Evolutionary conservation across 2,797 vertebrate genomes (phyloP), one percentile per base, ranked within the genome.

Genomic region (Decapterus maruadsi): DNA sequence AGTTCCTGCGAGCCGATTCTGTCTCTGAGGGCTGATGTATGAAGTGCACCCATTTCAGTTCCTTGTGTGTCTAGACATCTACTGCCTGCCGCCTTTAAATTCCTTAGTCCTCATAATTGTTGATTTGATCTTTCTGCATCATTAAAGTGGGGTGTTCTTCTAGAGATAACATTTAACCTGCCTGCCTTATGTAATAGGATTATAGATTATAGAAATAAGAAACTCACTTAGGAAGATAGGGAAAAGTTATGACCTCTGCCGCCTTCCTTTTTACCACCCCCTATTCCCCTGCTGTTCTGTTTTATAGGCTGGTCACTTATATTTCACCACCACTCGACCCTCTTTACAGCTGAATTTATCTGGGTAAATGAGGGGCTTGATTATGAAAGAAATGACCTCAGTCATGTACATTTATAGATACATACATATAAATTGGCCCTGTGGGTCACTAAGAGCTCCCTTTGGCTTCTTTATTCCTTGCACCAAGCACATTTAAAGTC

Each of bases 401-500:
- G 7, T 62, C 34, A 14, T 62, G 10, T 42, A 70, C n/a, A 68
- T 78, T 63, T 72, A 68, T 42, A 60, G 8, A 67, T 14, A 61
- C 5, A 46, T 6, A 56, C n/a, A 65, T 2, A 42, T 11, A 63
- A 56, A 72, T 75, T 43, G 42, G 31, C 77, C 63, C 73, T 75
- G 22, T 68, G 54, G 58, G 48, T 58, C 46, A 55, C 54, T 2
- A 12, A 54, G 62, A 57, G 58, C 59, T 89, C 81, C 59, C 50
- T 45, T 57, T 75, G 80, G 68, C 62, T 81, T 60, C 65, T 61
- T 78, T 61, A 75, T 87, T 86, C 40, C 48, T 59, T 51, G 16
- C 66, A 68, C 20, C 82, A 60, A 65, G 55, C 57, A 69, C 83
- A 87, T 88, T 90, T 75, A 82, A 53, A 84, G 84, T 77, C 75